Evolutionary conservation across 2,888 invertebrate genomes (phyloP).

Genomic region (Amphipyra berbera): DNA sequence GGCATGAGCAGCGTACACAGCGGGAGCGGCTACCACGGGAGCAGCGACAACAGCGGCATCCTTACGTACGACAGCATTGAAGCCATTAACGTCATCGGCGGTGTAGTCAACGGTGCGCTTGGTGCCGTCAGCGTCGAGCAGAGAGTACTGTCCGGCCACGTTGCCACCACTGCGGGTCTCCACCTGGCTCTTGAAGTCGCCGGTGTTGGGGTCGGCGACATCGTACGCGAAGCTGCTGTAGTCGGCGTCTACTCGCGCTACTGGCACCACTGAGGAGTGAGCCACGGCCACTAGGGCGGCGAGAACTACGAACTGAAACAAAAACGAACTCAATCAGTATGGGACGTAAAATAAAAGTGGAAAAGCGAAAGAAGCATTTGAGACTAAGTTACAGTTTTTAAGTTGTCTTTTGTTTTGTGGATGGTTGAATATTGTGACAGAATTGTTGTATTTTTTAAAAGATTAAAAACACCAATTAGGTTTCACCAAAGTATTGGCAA

Average conservation of each 20-base stretch:
- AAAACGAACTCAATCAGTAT: neutral
- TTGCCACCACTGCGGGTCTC: conserved; percentile 86
- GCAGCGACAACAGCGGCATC: conserved; percentile 77
- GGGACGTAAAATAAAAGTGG: too few relatives aligned
- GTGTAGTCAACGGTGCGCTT: conserved; percentile 88
- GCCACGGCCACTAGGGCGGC: conserved; percentile 74
- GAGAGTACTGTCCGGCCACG: conserved; percentile 88
- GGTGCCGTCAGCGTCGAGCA: conserved; percentile 88
- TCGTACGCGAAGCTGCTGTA: conserved; percentile 86
- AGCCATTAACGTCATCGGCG: conserved; percentile 86
- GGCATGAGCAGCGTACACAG: conserved; percentile 56
- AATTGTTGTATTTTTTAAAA: too few relatives aligned
- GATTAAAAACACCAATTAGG: too few relatives aligned
- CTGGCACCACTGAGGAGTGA: conserved; percentile 77
- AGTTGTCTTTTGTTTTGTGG: too few relatives aligned
- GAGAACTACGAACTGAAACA: conserved; percentile 79
- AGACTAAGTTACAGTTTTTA: too few relatives aligned
- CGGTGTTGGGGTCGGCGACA: conserved; percentile 88
- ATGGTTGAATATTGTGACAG: too few relatives aligned
- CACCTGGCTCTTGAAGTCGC: conserved; percentile 88
- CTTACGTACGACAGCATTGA: conserved; percentile 89
- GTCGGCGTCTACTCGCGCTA: conserved; percentile 74
- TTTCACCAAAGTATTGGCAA: too few relatives aligned
- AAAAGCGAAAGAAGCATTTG: too few relatives aligned
- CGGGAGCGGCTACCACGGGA: conserved; percentile 61